Evolutionary conservation across 1,140 invertebrate genomes (phyloP), one percentile per base, ranked within the genome.

Genomic region (Camponotus floridanus): DNA sequence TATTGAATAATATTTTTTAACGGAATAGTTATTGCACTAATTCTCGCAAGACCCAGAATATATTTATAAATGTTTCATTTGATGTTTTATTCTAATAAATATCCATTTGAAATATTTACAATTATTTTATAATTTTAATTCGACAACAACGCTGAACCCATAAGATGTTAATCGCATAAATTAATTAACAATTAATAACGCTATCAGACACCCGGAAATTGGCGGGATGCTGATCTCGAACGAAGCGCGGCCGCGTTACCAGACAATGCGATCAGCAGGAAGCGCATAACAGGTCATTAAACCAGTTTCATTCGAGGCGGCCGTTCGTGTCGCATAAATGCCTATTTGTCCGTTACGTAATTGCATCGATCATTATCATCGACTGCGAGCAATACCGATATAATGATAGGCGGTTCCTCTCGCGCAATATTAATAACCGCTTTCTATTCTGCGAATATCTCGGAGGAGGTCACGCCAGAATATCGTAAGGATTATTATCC

Each of bases 231-330:
- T 45, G 26, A 73, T 73, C 68, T 4, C 51, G 59, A 36, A 9
- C 21, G 71, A 42, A 73, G 31, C 33, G 55, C 71, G 64, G 81
- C 18, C 81, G 67, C 45, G 64, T 78, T 67, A 36, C 45, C 33
- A 70, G 73, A 91, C 88, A 88, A 90, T 90, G 70, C 79, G 70
- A 91, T 91, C 84, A 85, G 86, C 89, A 90, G 90, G 90, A 91
- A 91, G 76, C 76, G 64, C 65, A 89, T 90, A 91, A 90, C 86
- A 86, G 74, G 64, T 86, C 87, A 88, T 91, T 90, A 91, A 90
- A 88, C 89, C 79, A 91, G 76, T 91, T 88, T 88, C 48, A 62
- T 83, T 39, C 70, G 83, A 86, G 62, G 57, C 73, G 87, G 87
- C 74, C 80, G 76, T 36, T 81, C 65, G 65, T 85, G 83, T 83